Evolutionary conservation across 2,888 invertebrate species (phyloP).

Genomic region (Sphaeridia pumilis): DNA sequence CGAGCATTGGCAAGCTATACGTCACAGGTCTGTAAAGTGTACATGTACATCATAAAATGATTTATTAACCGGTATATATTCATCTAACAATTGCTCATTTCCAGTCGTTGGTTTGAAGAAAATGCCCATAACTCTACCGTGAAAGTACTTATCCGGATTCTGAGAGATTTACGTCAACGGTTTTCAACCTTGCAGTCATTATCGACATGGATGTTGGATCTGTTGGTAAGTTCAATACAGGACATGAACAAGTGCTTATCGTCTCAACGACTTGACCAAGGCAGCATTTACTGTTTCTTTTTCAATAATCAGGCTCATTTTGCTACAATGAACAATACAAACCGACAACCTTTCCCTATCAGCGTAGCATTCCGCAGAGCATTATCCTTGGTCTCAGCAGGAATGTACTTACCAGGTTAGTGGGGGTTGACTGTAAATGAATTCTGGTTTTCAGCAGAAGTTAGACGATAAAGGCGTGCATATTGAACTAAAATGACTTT

Average conservation of each 20-base stretch:
- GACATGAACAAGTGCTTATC: background rate
- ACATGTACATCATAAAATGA: background rate
- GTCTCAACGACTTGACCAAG: too few relatives aligned
- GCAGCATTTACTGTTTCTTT: too few relatives aligned
- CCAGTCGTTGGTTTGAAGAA: slow-evolving; percentile 90
- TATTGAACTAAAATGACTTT: too few relatives aligned
- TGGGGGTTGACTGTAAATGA: too few relatives aligned
- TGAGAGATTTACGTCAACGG: slow-evolving; percentile 81
- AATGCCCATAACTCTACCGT: slow-evolving; percentile 94
- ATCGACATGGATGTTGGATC: slow-evolving; percentile 93
- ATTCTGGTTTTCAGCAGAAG: too few relatives aligned
- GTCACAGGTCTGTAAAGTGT: slow-evolving; percentile 51
- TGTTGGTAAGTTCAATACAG: slow-evolving; percentile 54
- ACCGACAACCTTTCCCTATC: slow-evolving; percentile 79
- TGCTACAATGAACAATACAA: slow-evolving; percentile 91
- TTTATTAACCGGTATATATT: too few relatives aligned
- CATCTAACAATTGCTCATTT: too few relatives aligned
- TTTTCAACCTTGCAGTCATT: slow-evolving; percentile 83
- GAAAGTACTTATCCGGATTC: slow-evolving; percentile 80
- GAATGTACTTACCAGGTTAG: slow-evolving; percentile 92
- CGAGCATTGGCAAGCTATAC: slow-evolving; percentile 81
- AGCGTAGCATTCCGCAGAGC: slow-evolving; percentile 83
- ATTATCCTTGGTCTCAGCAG: slow-evolving; percentile 81
- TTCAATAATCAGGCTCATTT: slow-evolving; percentile 6
- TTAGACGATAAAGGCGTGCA: too few relatives aligned